These are phyloP conservation scores for Cuculus canorus DNA, from an alignment of 2,797 vertebrate genomes.

Conservation along the genomic window DNA sequence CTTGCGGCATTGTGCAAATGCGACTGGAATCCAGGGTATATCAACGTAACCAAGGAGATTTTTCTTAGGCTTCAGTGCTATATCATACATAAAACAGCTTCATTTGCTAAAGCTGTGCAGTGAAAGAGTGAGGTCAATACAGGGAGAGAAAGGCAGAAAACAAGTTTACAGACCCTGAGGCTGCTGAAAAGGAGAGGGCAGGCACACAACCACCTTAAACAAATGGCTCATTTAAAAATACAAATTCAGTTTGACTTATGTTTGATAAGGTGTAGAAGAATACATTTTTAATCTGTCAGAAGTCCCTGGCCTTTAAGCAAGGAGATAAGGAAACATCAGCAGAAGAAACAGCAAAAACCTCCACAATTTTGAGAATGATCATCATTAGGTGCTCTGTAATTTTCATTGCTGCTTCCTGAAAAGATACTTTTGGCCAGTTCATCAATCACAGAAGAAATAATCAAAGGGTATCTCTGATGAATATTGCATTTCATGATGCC, in stretches of 20 bases:
- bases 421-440: not conserved
- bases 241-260: not conserved
- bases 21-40: not conserved
- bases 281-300: not conserved
- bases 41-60: not conserved
- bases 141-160: not conserved
- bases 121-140: not conserved
- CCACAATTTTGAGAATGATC: not conserved
- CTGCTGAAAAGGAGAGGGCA: not conserved
- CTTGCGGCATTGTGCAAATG: not conserved
- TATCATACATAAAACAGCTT: not conserved
- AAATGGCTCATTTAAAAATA: slow-evolving; percentile 6
- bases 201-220: not conserved
- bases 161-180: not conserved
- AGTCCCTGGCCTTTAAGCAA: not conserved
- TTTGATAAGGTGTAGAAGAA: not conserved
- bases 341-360: not conserved
- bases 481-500: not conserved
- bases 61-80: not conserved
- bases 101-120: not conserved
- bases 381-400: not conserved
- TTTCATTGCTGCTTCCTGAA: not conserved
- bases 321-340: not conserved
- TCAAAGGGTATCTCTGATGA: not conserved
- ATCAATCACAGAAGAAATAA: not conserved